Evolutionary conservation across 92 coral and sea anemone genomes (phyloP).

Genomic region (Porites cylindrica): DNA sequence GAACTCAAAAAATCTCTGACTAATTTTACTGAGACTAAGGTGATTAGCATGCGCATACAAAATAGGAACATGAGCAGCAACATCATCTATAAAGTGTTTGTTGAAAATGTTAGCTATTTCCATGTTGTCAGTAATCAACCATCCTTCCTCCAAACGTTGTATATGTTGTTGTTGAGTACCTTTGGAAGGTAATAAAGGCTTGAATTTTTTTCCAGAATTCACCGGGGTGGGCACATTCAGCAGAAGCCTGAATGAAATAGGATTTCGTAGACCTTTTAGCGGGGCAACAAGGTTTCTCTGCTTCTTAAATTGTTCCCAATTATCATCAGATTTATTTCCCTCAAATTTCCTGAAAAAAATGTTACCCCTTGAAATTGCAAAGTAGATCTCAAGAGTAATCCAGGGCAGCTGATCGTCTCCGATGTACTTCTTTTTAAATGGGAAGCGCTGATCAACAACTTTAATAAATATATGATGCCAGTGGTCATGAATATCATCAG

Average conservation of each 20-base stretch:
- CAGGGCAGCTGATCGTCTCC: slow-evolving; percentile 50
- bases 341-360: slow-evolving; percentile 27
- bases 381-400: slow-evolving; percentile 54
- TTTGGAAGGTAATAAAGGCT: slow-evolving; percentile 46
- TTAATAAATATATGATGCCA: slow-evolving; percentile 27
- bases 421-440: slow-evolving; percentile 25
- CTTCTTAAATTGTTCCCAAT: slow-evolving; percentile 34
- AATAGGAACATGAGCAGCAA: slow-evolving; percentile 21
- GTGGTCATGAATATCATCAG: slow-evolving; percentile 53
- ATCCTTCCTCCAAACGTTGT: slow-evolving; percentile 45
- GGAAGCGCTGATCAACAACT: slow-evolving; percentile 48
- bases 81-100: slow-evolving; percentile 29
- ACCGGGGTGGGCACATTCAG: slow-evolving; percentile 46
- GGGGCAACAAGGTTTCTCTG: slow-evolving; percentile 52
- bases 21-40: slow-evolving; percentile 34
- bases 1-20: slow-evolving; percentile 2
- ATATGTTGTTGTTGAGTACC: slow-evolving; percentile 28
- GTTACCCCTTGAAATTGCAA: slow-evolving; percentile 39
- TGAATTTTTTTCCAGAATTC: slow-evolving; percentile 54
- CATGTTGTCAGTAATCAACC: slow-evolving; percentile 29
- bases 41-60: slow-evolving; percentile 20
- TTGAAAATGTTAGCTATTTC: slow-evolving; percentile 46
- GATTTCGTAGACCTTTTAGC: slow-evolving; percentile 44
- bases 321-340: slow-evolving; percentile 17
- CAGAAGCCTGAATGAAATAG: slow-evolving; percentile 22